These are phyloP conservation scores for Odontomyia ornata DNA, from an alignment of 2,888 invertebrate genomes.

Conservation along the genomic window DNA sequence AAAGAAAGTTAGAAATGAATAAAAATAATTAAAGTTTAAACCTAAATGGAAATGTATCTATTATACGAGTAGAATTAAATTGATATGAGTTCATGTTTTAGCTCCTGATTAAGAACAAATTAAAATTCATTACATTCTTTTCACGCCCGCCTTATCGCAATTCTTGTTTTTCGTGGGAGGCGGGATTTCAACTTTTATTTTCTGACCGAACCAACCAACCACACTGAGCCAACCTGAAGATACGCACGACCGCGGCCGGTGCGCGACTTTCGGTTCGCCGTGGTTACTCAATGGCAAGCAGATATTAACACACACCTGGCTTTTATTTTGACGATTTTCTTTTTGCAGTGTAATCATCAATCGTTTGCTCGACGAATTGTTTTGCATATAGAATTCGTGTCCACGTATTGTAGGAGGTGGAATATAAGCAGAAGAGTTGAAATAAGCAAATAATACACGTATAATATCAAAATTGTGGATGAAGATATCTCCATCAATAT, in stretches of 20 bases:
- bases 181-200: constrained; percentile 33
- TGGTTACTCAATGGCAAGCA: no score
- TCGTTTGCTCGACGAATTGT: no score
- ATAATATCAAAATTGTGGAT: no score
- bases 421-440: no score
- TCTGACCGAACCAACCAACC: not conserved
- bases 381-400: no score
- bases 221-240: not conserved
- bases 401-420: no score
- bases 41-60: no score
- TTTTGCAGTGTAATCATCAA: no score
- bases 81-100: not conserved
- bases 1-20: no score
- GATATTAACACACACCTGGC: not conserved
- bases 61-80: no score
- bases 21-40: not conserved
- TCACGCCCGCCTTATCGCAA: constrained; percentile 21
- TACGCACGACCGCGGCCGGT: not conserved
- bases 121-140: constrained; percentile 41
- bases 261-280: not conserved
- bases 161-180: constrained; percentile 10
- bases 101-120: not conserved
- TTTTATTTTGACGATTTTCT: not conserved
- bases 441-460: no score
- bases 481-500: no score